phyloP scores from a whole-genome alignment of 2,797 vertebrate genomes.

The Pteropus rufus region DNA sequence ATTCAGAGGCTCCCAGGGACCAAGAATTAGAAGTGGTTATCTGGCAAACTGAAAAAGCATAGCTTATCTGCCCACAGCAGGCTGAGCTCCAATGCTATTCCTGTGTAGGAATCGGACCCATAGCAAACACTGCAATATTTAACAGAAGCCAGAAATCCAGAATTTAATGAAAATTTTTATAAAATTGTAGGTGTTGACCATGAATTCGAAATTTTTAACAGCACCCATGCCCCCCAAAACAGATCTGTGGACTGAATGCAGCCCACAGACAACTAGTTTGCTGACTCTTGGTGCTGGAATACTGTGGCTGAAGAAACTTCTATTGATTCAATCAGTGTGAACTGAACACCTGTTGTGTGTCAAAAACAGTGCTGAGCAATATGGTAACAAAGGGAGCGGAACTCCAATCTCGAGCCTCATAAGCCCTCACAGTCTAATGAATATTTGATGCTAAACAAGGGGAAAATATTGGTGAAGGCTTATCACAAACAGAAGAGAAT shows the following conservation, averaged over 20 bases:
- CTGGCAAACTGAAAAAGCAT: neutral
- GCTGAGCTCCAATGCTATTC: neutral
- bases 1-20: neutral
- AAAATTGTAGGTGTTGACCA: neutral
- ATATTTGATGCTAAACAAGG: neutral
- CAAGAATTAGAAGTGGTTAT: neutral
- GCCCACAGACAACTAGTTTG: neutral
- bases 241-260: neutral
- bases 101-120: neutral
- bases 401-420: neutral
- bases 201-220: neutral
- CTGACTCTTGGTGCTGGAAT: neutral
- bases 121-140: neutral
- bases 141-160: neutral
- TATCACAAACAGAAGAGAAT: neutral
- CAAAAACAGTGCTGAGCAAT: neutral
- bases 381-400: neutral
- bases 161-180: neutral
- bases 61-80: neutral
- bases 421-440: neutral
- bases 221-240: neutral
- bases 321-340: neutral
- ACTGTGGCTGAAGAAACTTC: neutral
- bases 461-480: neutral
- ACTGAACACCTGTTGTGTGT: neutral